These are phyloP conservation scores for Oreochromis niloticus DNA, from an alignment of 2,113 vertebrate genomes.

Conservation along the genomic window DNA sequence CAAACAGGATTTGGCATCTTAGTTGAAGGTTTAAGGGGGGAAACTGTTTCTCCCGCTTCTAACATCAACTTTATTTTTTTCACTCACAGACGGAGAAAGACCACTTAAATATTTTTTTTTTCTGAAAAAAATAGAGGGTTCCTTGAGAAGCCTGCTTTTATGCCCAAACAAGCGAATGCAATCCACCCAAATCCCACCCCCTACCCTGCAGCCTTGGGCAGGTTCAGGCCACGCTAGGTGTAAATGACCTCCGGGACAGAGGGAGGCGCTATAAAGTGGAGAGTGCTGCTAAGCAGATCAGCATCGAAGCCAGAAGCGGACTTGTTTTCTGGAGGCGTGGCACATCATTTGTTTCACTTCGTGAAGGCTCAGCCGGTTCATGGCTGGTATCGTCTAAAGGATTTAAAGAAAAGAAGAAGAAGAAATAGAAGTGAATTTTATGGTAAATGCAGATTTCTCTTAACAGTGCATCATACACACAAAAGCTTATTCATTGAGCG, in stretches of 20 bases:
- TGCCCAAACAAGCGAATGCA: conserved; percentile 49
- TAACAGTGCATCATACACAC: not conserved
- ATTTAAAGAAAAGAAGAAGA: not conserved
- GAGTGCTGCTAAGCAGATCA: conserved; percentile 84
- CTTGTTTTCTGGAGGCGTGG: conserved; percentile 81
- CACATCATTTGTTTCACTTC: conserved; percentile 79
- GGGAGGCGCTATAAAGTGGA: conserved; percentile 94
- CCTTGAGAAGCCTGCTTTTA: conserved; percentile 78
- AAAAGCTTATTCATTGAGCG: not conserved
- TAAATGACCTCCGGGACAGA: conserved; percentile 77
- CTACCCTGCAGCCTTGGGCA: conserved; percentile 58
- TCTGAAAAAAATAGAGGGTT: conserved; percentile 80
- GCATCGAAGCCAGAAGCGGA: conserved; percentile 79
- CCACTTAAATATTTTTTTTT: conserved; percentile 85
- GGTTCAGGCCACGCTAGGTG: conserved; percentile 70
- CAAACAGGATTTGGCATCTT: conserved; percentile 87
- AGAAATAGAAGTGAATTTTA: not conserved
- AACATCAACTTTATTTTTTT: conserved; percentile 73
- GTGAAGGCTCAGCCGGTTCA: conserved; percentile 93
- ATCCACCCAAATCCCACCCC: conserved; percentile 42
- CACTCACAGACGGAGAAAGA: conserved; percentile 75
- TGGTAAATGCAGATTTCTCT: not conserved
- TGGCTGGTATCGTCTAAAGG: conserved; percentile 89
- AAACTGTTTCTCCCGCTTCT: conserved; percentile 75
- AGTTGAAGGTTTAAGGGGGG: conserved; percentile 76